Evolutionary conservation across 2,797 vertebrate species (phyloP).

Genomic region (Gallinago stenura): DNA sequence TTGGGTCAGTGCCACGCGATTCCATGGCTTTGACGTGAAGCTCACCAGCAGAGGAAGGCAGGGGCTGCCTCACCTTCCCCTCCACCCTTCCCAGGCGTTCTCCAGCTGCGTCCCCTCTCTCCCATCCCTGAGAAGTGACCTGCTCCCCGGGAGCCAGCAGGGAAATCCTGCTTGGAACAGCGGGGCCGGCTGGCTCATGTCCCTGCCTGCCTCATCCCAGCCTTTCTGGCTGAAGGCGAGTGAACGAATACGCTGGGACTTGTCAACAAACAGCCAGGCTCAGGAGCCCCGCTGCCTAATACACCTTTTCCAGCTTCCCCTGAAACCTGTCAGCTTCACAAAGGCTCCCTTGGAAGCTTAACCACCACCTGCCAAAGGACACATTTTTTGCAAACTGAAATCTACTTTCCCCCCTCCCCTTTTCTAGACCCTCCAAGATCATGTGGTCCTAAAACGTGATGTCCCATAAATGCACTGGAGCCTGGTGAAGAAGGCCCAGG

Average conservation of each 20-base stretch:
- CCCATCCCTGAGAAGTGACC: not conserved
- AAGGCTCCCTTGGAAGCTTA: not conserved
- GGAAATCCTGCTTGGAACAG: slow-evolving; percentile 1
- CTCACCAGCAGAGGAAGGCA: not conserved
- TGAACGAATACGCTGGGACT: slow-evolving; percentile 9
- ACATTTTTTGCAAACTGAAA: not conserved
- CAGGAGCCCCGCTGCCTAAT: not conserved
- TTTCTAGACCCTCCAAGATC: not conserved
- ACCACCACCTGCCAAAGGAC: not conserved
- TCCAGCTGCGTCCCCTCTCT: not conserved
- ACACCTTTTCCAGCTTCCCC: not conserved
- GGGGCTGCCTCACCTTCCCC: not conserved
- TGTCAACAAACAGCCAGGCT: not conserved
- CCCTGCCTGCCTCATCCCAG: not conserved
- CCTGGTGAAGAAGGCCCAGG: not conserved
- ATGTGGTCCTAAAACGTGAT: not conserved
- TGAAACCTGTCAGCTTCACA: not conserved
- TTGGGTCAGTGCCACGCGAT: not conserved
- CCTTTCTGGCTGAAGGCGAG: slow-evolving; percentile 29
- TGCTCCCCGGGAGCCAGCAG: not conserved
- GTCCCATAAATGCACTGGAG: not conserved
- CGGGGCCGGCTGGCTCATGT: not conserved
- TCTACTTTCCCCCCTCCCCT: not conserved
- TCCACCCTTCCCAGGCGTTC: not conserved
- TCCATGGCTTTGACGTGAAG: rapidly evolving